Evolutionary conservation across 2,797 vertebrate species (phyloP).

Genomic region (Florisuga fusca): DNA sequence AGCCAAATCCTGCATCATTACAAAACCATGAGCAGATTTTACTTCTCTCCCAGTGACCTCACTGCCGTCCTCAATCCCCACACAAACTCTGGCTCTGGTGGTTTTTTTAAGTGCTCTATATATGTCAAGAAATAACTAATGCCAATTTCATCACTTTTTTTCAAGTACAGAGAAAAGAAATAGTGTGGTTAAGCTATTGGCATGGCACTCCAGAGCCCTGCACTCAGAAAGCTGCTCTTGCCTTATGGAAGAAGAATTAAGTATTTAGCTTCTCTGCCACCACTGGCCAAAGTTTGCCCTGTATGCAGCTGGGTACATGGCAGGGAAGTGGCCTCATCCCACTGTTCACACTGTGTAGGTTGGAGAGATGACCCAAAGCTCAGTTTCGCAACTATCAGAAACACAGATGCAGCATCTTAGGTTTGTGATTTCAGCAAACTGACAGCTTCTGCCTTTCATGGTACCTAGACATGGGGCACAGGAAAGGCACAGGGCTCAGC

Average conservation of each 20-base stretch:
- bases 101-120: neutral
- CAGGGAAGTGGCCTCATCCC: neutral
- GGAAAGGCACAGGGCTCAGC: neutral
- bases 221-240: neutral
- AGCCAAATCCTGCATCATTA: neutral
- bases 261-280: neutral
- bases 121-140: neutral
- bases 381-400: neutral
- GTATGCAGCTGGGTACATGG: neutral
- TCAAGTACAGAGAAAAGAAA: neutral
- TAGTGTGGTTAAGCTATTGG: neutral
- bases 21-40: neutral
- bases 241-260: neutral
- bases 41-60: neutral
- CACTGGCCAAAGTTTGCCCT: neutral
- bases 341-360: fast-evolving
- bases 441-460: neutral
- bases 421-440: neutral
- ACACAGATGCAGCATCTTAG: fast-evolving
- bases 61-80: neutral
- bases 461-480: neutral
- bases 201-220: neutral
- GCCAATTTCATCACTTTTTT: neutral
- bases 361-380: neutral
- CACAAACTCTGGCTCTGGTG: neutral